Conservation (phyloP, 2,797 vertebrate genomes). For the Betta splendens region DNA sequence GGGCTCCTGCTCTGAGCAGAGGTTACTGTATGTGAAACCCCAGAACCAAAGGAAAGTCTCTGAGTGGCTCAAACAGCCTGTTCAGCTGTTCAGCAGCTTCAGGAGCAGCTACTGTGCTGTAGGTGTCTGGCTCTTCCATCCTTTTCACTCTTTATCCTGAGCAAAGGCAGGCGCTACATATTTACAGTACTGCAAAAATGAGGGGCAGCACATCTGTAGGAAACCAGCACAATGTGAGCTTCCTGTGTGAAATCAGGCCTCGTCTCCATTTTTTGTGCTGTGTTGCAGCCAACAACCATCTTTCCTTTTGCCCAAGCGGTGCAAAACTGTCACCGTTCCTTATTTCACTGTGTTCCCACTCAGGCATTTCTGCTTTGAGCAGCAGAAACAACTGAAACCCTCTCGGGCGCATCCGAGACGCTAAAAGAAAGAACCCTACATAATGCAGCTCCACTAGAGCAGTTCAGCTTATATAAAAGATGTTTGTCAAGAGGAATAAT, state of each 20-base stretch:
- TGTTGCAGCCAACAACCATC: not conserved
- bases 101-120: too few relatives aligned
- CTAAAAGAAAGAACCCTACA: not conserved
- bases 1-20: too few relatives aligned
- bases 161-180: too few relatives aligned
- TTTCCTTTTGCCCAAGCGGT: not conserved
- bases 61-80: too few relatives aligned
- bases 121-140: too few relatives aligned
- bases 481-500: not conserved
- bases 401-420: not conserved
- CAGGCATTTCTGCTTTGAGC: not conserved
- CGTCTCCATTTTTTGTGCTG: not conserved
- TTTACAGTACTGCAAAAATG: not conserved
- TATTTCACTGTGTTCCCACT: not conserved
- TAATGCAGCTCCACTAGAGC: not conserved
- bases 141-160: not conserved
- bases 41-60: too few relatives aligned
- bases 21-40: too few relatives aligned
- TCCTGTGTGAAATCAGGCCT: not conserved
- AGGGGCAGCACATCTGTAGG: not conserved
- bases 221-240: not conserved
- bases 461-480: constrained; percentile 6
- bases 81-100: too few relatives aligned
- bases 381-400: constrained; percentile 6
- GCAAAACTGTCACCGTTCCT: not conserved